These are phyloP conservation scores for Ectemnius cavifrons DNA, from an alignment of 2,888 invertebrate genomes.

Conservation along the genomic window DNA sequence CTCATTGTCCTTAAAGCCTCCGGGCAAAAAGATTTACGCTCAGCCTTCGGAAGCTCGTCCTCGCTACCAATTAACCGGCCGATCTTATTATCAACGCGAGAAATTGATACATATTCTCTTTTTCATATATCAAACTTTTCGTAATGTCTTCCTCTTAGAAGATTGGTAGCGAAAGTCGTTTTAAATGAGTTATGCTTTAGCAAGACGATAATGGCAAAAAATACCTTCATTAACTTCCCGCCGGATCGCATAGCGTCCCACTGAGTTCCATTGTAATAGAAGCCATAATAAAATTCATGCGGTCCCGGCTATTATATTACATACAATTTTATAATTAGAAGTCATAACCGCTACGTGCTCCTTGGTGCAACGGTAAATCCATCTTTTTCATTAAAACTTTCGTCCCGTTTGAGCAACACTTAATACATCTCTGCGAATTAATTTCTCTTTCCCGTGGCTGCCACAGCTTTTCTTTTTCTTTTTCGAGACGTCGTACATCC, in stretches of 20 bases:
- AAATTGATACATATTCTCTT: conserved; percentile 12
- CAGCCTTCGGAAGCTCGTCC: conserved; percentile 19
- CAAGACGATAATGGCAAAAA: too few relatives aligned
- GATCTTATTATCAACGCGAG: background rate
- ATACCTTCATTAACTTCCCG: too few relatives aligned
- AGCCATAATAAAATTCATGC: too few relatives aligned
- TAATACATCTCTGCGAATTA: conserved; percentile 16
- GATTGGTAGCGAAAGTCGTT: too few relatives aligned
- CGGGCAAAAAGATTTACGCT: conserved; percentile 29
- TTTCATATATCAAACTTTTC: too few relatives aligned
- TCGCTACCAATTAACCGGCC: conserved; percentile 1
- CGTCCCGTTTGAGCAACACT: conserved; percentile 14
- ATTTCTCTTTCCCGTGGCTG: conserved; percentile 6
- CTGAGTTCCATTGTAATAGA: too few relatives aligned
- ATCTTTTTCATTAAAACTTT: conserved; percentile 20
- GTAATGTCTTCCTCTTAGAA: too few relatives aligned
- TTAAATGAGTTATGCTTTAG: too few relatives aligned
- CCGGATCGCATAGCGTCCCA: too few relatives aligned
- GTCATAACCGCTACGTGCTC: too few relatives aligned
- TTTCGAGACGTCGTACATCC: conserved; percentile 1
- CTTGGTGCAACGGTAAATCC: background rate
- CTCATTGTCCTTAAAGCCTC: conserved; percentile 29
- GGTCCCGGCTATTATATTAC: too few relatives aligned
- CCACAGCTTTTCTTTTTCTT: background rate
- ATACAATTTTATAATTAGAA: too few relatives aligned